A percentile compares a stretch with the other conserved stretches of the same genome.
Conservation (phyloP, 2,113 vertebrate species). For the Lasiurus cinereus region DNA sequence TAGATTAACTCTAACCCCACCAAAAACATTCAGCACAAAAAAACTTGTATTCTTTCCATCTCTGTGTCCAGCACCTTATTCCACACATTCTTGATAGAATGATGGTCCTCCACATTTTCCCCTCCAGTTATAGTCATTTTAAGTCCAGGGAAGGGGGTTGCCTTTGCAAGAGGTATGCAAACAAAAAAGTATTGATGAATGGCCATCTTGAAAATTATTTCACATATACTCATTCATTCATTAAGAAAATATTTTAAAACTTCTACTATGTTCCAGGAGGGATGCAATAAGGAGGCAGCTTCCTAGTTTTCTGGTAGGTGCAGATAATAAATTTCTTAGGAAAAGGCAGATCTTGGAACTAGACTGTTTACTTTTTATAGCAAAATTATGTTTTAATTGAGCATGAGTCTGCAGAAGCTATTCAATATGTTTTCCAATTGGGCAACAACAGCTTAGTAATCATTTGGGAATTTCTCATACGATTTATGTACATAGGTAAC, state of each 20-base stretch:
- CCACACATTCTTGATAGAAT: not conserved
- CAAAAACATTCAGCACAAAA: not conserved
- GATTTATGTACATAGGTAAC: constrained; percentile 35
- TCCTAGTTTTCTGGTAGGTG: not conserved
- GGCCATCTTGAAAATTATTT: not conserved
- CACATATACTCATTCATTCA: not conserved
- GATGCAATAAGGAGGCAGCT: not conserved
- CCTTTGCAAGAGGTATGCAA: not conserved
- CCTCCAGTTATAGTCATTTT: not conserved
- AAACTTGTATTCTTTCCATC: not conserved
- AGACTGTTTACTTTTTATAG: constrained; percentile 4
- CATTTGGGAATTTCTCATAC: constrained; percentile 58
- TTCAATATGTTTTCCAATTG: constrained; percentile 57
- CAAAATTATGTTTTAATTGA: constrained; percentile 62
- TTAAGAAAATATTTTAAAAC: constrained; percentile 22
- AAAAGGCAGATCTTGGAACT: not conserved
- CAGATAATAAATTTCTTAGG: constrained; percentile 6
- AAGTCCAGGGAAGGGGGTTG: not conserved
- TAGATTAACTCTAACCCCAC: not conserved
- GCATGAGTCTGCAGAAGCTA: not conserved
- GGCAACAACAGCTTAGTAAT: constrained; percentile 52
- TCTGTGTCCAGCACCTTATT: not conserved
- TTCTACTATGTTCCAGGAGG: not conserved
- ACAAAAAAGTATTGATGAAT: not conserved
- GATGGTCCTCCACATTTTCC: not conserved